These are phyloP conservation scores for Stegostoma tigrinum DNA, from an alignment of 2,113 vertebrate species.

Conservation along the genomic window DNA sequence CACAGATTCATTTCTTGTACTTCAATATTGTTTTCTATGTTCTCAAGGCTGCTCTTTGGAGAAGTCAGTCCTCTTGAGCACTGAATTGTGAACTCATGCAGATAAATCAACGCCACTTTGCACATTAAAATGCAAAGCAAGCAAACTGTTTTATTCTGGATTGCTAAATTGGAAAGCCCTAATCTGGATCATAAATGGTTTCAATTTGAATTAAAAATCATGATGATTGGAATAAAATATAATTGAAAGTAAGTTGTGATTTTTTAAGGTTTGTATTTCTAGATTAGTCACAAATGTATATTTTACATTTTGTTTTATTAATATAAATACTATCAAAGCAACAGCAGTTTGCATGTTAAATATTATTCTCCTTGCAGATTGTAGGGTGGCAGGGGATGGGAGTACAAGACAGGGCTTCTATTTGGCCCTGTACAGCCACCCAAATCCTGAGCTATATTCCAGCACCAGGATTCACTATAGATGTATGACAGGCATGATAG, in stretches of 20 bases:
- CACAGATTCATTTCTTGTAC: background rate
- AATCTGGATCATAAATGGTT: background rate
- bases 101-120: conserved; percentile 18
- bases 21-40: conserved; percentile 1
- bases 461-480: background rate
- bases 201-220: conserved; percentile 4
- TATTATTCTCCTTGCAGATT: background rate
- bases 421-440: background rate
- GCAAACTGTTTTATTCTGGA: background rate
- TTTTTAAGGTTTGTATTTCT: background rate
- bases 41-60: background rate
- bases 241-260: background rate
- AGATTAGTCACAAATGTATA: background rate
- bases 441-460: background rate
- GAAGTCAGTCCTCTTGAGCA: conserved; percentile 23
- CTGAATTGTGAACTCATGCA: conserved; percentile 7
- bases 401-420: background rate
- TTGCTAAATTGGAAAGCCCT: background rate
- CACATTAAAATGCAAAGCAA: conserved; percentile 21
- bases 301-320: background rate
- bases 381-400: background rate
- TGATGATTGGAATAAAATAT: background rate
- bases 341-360: background rate
- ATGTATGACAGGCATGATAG: background rate
- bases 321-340: background rate